Conservation (phyloP, 2,113 vertebrate species). For the Mesembrinibis cayennensis region DNA sequence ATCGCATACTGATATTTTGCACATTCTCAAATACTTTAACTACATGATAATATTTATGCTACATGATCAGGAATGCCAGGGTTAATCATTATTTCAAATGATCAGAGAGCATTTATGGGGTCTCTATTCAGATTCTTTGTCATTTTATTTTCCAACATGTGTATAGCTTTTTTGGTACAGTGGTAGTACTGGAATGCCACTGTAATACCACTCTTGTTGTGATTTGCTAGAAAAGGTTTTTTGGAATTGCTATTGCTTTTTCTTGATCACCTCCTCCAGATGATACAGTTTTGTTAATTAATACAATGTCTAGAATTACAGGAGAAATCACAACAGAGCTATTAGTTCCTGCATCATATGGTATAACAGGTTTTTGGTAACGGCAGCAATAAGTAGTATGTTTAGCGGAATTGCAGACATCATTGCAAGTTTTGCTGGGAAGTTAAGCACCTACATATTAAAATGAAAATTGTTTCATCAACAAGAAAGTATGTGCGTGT, state of each 20-base stretch:
- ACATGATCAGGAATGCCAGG: rapidly evolving
- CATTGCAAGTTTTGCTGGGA: background rate
- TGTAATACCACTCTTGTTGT: background rate
- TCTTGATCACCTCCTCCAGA: background rate
- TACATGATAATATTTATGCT: background rate
- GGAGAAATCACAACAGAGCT: background rate
- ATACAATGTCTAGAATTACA: background rate
- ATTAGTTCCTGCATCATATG: background rate
- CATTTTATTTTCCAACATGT: background rate
- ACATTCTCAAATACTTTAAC: background rate
- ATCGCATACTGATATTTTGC: background rate
- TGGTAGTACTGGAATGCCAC: background rate
- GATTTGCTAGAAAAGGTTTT: background rate
- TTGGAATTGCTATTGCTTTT: background rate
- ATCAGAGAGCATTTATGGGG: background rate
- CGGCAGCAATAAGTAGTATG: background rate
- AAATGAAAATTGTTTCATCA: background rate
- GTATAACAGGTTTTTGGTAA: background rate
- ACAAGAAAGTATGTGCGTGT: background rate
- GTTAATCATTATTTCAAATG: background rate
- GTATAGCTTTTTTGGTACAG: background rate
- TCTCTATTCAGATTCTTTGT: background rate
- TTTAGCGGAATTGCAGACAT: background rate
- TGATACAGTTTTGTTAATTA: background rate
- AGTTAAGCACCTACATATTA: background rate